These are phyloP conservation scores for Prolemur simus DNA, from an alignment of 2,113 vertebrate genomes.

Conservation along the genomic window DNA sequence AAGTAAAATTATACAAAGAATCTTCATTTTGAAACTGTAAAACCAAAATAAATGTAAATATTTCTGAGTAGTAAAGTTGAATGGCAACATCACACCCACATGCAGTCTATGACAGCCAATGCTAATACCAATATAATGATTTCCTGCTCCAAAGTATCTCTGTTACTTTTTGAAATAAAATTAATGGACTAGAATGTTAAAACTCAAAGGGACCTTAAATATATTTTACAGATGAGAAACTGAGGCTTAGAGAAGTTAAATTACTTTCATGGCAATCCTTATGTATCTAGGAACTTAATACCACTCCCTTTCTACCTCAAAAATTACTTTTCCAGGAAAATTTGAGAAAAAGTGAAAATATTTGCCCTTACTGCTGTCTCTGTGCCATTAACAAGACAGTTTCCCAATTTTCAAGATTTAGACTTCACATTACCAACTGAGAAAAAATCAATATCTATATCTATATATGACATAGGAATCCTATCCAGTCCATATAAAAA, in stretches of 20 bases:
- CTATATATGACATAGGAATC: background rate
- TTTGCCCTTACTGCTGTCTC: background rate
- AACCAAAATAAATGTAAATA: background rate
- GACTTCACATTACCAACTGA: background rate
- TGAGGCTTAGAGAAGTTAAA: background rate
- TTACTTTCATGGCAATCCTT: constrained; percentile 1
- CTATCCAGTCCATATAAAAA: background rate
- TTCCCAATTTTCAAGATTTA: constrained; percentile 22
- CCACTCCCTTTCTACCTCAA: background rate
- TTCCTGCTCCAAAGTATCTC: background rate
- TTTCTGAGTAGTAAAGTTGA: background rate
- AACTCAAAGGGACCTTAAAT: background rate
- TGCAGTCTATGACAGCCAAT: background rate
- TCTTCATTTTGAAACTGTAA: constrained; percentile 12
- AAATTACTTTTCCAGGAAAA: constrained; percentile 18
- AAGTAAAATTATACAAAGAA: background rate
- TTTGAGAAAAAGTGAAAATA: background rate
- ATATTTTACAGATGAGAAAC: background rate
- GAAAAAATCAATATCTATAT: background rate
- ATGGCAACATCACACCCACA: background rate
- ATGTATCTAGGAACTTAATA: background rate
- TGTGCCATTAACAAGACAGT: background rate
- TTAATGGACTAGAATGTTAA: background rate
- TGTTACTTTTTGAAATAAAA: constrained; percentile 12
- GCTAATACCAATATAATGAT: background rate